Evolutionary conservation across 2,888 invertebrate genomes (phyloP), one percentile per base, ranked within the genome.

Genomic region (Eumacrocentrus americanus): DNA sequence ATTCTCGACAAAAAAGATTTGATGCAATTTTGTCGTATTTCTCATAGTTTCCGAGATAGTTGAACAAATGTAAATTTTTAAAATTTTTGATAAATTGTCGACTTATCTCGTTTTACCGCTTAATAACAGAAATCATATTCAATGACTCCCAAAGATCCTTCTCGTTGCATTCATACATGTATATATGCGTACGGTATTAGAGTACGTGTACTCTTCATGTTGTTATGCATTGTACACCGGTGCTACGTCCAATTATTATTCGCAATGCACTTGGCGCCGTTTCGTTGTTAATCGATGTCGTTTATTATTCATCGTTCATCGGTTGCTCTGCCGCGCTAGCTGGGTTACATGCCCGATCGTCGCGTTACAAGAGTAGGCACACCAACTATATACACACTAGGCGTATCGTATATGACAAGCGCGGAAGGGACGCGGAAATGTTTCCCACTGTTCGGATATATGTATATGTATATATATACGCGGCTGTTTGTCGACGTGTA

Each of bases 261-360:
- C 70, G 69, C 66, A 64, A 66, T 73, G 65, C 68, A 73, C 67
- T 72, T 72, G 65, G 65, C 69, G 67, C 63, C 69, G 69, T 75
- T 75, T 73, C 70, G 72, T 72, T 76, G 71, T 71, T 74, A 70
- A 75, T 69, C 67, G 63, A 61, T 61, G 68, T 67, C 72, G 69
- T 75, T 77, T 73, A 77, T 74, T 76, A 75, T 76, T 73, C 74
- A 77, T 76, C 72, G 73, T 72, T 76, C 70, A 70, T 71, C 71
- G 69, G 70, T 55, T 29, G 29, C 29, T 38, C 52, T 61, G 46
- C 44, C 12, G 42, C 37, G 58, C 47, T 57, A 40, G 47, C 48
- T 20, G 63, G 25, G 62, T 44, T 42, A 51, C 51, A 40, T 29
- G 56, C 37, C 52, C 60, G 52, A 58, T 18, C 53, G 53, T 62